A percentile compares a stretch with the other conserved stretches of the same genome.
Evolutionary conservation across 2,888 invertebrate genomes (phyloP).

Genomic region (Drosophila birchii): DNA sequence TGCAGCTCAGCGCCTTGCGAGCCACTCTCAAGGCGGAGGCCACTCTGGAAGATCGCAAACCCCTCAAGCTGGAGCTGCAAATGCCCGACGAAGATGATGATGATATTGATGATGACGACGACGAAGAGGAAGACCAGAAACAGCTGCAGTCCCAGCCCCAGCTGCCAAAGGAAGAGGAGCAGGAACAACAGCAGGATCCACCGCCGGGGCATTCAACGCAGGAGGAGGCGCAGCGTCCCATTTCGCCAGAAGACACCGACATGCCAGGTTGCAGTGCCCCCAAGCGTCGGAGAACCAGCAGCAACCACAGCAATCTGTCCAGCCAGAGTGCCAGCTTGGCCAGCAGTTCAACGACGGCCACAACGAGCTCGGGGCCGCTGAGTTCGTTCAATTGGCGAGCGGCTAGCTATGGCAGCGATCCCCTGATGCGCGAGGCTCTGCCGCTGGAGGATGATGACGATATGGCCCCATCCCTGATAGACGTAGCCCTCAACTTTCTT

Average conservation of each 20-base stretch:
- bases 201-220: not conserved
- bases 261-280: conserved; percentile 15
- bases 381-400: conserved; percentile 46
- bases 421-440: conserved; percentile 24
- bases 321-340: conserved; percentile 52
- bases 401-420: conserved; percentile 38
- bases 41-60: conserved; percentile 50
- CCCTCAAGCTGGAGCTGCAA: conserved; percentile 45
- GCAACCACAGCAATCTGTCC: conserved; percentile 54
- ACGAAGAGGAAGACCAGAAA: conserved; percentile 3
- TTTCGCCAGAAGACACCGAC: conserved; percentile 6
- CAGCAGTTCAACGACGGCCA: conserved; percentile 48
- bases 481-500: conserved; percentile 48
- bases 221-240: not conserved
- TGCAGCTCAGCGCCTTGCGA: conserved; percentile 56
- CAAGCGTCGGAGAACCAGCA: conserved; percentile 53
- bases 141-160: not conserved
- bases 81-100: conserved; percentile 1
- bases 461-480: conserved; percentile 57
- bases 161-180: not conserved
- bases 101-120: not conserved
- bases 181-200: not conserved
- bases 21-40: conserved; percentile 56
- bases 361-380: conserved; percentile 49
- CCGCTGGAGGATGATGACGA: conserved; percentile 38